Evolutionary conservation across 2,113 vertebrate genomes (phyloP).

Genomic region (cattle (Bos taurus)): ARS-UCD2.0 NC_037335.1:20324501-20325000

Average conservation of each 20-base stretch:
- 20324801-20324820: not conserved
- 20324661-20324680: not conserved
- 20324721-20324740: not conserved
- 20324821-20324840: not conserved
- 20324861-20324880: constrained; percentile 15
- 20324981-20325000: not conserved
- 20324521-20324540: not conserved
- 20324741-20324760: not conserved
- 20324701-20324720: not conserved
- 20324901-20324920: constrained; percentile 16
- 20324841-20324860: not conserved
- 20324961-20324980: not conserved
- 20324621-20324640: not conserved
- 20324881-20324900: constrained; percentile 3
- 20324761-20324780: not conserved
- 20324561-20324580: constrained; percentile 13
- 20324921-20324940: not conserved
- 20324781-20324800: not conserved
- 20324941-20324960: not conserved
- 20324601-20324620: not conserved
- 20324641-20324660: not conserved
- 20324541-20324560: not conserved
- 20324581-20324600: constrained; percentile 11
- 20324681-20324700: not conserved
- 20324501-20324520: not conserved